Evolutionary conservation across 2,113 vertebrate species (phyloP).

Genomic region (Bettongia penicillata): DNA sequence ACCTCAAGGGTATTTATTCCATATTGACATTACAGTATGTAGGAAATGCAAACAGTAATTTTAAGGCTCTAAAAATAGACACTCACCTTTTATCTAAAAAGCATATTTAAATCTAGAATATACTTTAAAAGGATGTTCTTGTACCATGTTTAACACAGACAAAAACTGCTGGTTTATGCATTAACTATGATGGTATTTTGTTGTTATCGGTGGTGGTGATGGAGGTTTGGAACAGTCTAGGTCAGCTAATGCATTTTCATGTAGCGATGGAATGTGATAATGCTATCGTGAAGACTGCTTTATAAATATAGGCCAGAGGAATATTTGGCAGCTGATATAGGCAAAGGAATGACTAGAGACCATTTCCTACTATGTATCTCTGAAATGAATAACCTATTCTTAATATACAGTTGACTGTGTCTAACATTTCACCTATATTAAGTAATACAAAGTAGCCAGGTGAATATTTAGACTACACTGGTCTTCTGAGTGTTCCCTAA

Average conservation of each 20-base stretch:
- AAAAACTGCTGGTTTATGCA: neutral
- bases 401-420: neutral
- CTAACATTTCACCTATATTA: neutral
- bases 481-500: conserved; percentile 37
- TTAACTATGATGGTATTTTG: neutral
- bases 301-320: neutral
- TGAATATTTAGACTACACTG: neutral
- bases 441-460: neutral
- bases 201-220: too few species aligned
- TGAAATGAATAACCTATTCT: neutral
- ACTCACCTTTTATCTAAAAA: conserved; percentile 22
- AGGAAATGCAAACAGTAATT: conserved; percentile 14
- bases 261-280: neutral
- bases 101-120: conserved; percentile 9
- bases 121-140: neutral
- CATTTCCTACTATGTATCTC: conserved; percentile 45
- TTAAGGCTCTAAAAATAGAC: conserved; percentile 39
- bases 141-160: neutral
- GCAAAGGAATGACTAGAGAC: neutral
- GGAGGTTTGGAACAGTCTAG: conserved; percentile 5
- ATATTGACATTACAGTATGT: conserved; percentile 11
- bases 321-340: neutral
- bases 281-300: rapidly evolving
- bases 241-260: neutral
- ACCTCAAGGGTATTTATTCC: neutral